Base-by-base conservation (phyloP, 2,797 vertebrate species). In the Enteromius radiatus region DNA sequence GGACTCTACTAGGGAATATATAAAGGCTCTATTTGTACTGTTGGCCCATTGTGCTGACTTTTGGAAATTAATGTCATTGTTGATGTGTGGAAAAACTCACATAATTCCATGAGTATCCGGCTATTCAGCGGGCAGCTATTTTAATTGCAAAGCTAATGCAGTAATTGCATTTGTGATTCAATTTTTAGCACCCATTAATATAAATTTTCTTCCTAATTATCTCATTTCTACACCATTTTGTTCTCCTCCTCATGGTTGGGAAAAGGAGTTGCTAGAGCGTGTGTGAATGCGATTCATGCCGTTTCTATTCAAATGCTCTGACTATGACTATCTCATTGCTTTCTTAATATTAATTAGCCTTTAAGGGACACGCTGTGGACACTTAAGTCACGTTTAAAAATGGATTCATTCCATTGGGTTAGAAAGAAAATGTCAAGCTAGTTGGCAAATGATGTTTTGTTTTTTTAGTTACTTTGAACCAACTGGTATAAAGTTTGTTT, bases 111-210 rank as follows among this genome's bases (percentile, higher is more conserved):
- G 76, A 93, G 92, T 94, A 93, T 94, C 93, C 93, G 47, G 91
- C 92, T 92, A 93, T 92, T 95, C 91, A 92, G 95, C 1, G 21
- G 92, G 65, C 23, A 61, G 93, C 93, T 93, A 95, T 95, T 95
- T 92, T 91, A 93, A 93, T 92, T 91, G 91, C 89, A 87, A 85
- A 82, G 88, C 91, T 95, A 95, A 96, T 95, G 94, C 95, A 91
- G 91, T 96, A 96, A 96, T 96, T 95, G 93, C 95, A 94, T 94
- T 95, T 95, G 93, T 95, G 93, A 96, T 94, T 95, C 93, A 92
- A 88, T 93, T 92, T 91, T 92, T 94, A 94, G 92, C 90, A 92
- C 90, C 89, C 91, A 94, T 94, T 94, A 93, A 94, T 94, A 93
- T 94, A 92, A 93, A 90, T 91, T 93, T 90, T 89, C 88, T 65